Evolutionary conservation across 1,140 invertebrate species (phyloP), one percentile per base, ranked within the genome.

Genomic region (Drosophila oshimai): DNA sequence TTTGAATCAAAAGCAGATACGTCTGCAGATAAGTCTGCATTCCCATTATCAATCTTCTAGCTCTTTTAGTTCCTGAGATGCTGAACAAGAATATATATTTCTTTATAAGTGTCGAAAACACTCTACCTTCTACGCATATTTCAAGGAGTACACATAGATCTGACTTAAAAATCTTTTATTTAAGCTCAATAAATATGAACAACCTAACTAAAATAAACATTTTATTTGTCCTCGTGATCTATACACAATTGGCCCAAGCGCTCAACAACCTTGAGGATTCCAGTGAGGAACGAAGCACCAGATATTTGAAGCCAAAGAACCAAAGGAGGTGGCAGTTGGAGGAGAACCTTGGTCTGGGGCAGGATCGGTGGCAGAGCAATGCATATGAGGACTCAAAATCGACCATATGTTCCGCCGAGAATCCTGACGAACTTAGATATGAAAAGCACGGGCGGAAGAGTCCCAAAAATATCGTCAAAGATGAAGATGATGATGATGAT

Each of bases 401-500:
- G n/a, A 15, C 26, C 3, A 42, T 70, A 4, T 70, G 67, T 29
- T 15, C 67, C 0, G 67, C 62, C 12, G 67, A 70, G 17, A 20
- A 31, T 34, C 10, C 62, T 1, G 18, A 29, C 6, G 64, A 55
- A n/a, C 3, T 57, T 28, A 22, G 34, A 1, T 46, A 12, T 7
- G 67, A 70, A 5, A 69, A 47, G 18, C 24, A 6, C 12, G 3
- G 6, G 0, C 10, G 18, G 15, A 15, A 26, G 17, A n/a, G 0
- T 26, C 4, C 13, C 13, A 31, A 31, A 15, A 46, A 41, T 12
- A 5, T 13, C 0, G 4, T 5, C 0, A 47, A 18, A 12, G 22
- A 55, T 7, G 50, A 70, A 6, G 50, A 70, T 4, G 61, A 68
- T 13, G 62, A 37, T 7, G 61, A 68, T 5, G 15, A 54, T 26